Evolutionary conservation across 2,888 invertebrate genomes (phyloP).

Genomic region (Neria commutata): DNA sequence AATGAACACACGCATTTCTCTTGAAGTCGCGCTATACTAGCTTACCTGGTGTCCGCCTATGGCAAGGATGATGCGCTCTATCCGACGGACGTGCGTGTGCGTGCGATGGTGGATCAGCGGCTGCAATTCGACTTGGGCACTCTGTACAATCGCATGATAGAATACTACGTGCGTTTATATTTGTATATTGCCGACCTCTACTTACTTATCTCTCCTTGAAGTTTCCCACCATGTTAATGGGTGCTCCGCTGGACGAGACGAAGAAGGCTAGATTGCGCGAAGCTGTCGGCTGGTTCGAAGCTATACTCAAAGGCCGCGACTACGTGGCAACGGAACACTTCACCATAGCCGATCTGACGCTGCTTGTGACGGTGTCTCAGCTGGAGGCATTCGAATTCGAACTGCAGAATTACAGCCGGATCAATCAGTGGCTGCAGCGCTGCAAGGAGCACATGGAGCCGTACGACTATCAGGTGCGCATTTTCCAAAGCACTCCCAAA

Average conservation of each 20-base stretch:
- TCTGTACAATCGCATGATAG: slow-evolving; percentile 64
- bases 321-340: slow-evolving; percentile 68
- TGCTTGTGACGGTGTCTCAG: slow-evolving; percentile 58
- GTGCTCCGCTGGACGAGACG: slow-evolving; percentile 61
- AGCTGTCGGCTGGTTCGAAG: slow-evolving; percentile 66
- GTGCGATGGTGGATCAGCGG: slow-evolving; percentile 67
- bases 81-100: slow-evolving; percentile 67
- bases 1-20: slow-evolving; percentile 12
- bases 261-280: slow-evolving; percentile 65
- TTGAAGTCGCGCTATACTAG: slow-evolving; percentile 64
- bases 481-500: not conserved
- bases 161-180: slow-evolving; percentile 65
- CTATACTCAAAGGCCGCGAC: slow-evolving; percentile 64
- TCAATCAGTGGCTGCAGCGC: slow-evolving; percentile 70
- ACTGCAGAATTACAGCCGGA: slow-evolving; percentile 63
- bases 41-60: slow-evolving; percentile 68
- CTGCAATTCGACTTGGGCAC: slow-evolving; percentile 67
- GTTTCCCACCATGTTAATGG: slow-evolving; percentile 63
- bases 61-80: slow-evolving; percentile 67
- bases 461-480: slow-evolving; percentile 71
- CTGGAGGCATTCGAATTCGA: slow-evolving; percentile 65
- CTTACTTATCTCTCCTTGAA: slow-evolving; percentile 35
- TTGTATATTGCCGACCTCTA: not conserved
- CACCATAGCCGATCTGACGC: slow-evolving; percentile 59
- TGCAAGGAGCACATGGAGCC: slow-evolving; percentile 70